Conservation (phyloP, 2,797 vertebrate genomes). For the Pagetopsis macropterus region DNA sequence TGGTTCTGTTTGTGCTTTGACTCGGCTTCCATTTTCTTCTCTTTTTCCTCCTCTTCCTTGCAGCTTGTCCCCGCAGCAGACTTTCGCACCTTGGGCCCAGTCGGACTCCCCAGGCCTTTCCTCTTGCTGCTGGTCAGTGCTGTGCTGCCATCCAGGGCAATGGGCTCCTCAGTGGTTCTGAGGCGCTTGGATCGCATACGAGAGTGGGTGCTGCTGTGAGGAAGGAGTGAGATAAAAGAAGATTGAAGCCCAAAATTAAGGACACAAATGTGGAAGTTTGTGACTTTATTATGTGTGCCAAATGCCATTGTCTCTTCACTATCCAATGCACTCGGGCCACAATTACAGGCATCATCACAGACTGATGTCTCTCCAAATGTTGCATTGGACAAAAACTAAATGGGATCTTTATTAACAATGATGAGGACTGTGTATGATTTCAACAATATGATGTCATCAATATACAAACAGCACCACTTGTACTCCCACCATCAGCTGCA, state of each 20-base stretch:
- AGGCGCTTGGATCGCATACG: conserved; percentile 91
- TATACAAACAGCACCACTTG: not conserved
- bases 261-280: conserved; percentile 59
- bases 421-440: not conserved
- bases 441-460: not conserved
- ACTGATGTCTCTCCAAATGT: conserved; percentile 5
- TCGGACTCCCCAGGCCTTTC: conserved; percentile 64
- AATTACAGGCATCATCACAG: conserved; percentile 11
- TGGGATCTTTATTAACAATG: not conserved
- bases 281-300: not conserved
- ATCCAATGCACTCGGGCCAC: not conserved
- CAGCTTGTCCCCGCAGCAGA: conserved; percentile 62
- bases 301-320: not conserved
- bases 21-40: conserved; percentile 73
- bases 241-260: conserved; percentile 14
- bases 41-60: conserved; percentile 58
- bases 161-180: conserved; percentile 85
- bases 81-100: conserved; percentile 81
- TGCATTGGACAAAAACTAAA: not conserved
- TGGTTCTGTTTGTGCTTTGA: conserved; percentile 76
- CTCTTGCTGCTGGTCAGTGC: conserved; percentile 62
- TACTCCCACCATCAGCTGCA: not conserved
- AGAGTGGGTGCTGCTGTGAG: conserved; percentile 77
- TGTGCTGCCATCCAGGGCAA: conserved; percentile 73
- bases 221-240: conserved; percentile 15